Evolutionary conservation across 2,113 vertebrate species (phyloP).

Genomic region (Chaetorhynchus papuensis): DNA sequence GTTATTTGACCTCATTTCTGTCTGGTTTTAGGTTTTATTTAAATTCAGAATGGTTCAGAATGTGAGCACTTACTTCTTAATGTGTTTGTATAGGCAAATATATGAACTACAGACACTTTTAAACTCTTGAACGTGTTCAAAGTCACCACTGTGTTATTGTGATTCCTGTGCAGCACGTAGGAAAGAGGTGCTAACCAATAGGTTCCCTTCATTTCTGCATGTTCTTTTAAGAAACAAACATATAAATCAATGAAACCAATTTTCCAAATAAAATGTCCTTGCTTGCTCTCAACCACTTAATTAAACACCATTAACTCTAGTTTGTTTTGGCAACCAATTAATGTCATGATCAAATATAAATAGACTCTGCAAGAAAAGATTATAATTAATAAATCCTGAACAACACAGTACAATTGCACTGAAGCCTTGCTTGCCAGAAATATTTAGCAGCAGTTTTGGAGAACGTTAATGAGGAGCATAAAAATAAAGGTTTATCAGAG

Average conservation of each 20-base stretch:
- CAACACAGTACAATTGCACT: conserved; percentile 50
- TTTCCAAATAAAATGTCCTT: conserved; percentile 58
- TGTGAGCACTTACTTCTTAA: background rate
- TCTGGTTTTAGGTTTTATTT: background rate
- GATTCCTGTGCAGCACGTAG: background rate
- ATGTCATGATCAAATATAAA: conserved; percentile 70
- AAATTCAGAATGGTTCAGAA: background rate
- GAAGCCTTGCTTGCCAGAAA: conserved; percentile 50
- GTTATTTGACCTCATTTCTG: background rate
- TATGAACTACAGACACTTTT: background rate
- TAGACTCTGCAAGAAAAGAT: conserved; percentile 62
- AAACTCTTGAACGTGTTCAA: background rate
- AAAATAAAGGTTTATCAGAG: conserved; percentile 48
- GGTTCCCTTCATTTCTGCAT: background rate
- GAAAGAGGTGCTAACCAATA: background rate
- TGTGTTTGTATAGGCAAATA: background rate
- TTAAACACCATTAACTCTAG: conserved; percentile 73
- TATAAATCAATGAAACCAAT: conserved; percentile 56
- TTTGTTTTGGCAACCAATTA: conserved; percentile 74
- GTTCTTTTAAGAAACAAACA: conserved; percentile 20
- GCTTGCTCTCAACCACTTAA: conserved; percentile 65
- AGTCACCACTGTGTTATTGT: background rate
- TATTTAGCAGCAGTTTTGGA: conserved; percentile 51
- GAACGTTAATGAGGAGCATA: conserved; percentile 44
- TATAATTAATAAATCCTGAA: conserved; percentile 71